Percentiles rank a stretch among this genome's conserved stretches.
Conservation (phyloP, 2,888 invertebrate genomes). For the Philaethria dido region DNA sequence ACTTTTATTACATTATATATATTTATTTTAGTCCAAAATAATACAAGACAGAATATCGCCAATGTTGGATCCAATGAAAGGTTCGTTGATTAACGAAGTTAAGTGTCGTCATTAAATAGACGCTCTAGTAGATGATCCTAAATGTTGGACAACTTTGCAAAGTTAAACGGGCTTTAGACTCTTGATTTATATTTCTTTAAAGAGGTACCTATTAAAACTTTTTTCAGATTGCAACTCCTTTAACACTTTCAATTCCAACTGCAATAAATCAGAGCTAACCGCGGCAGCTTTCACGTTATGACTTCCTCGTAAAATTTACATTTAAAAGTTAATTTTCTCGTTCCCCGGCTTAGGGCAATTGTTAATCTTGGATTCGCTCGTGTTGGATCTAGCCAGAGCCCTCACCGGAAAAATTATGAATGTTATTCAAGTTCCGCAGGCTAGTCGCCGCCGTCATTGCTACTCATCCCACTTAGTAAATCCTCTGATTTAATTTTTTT, state of each 20-base stretch:
- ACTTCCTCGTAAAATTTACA: conserved; percentile 83
- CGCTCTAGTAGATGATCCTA: conserved; percentile 70
- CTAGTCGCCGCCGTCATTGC: conserved; percentile 10
- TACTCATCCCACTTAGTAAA: conserved; percentile 7
- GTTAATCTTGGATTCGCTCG: conserved; percentile 76
- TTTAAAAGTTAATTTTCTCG: conserved; percentile 82
- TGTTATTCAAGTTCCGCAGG: conserved; percentile 55
- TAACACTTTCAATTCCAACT: conserved; percentile 82
- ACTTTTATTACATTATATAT: no score
- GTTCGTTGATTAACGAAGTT: conserved; percentile 53
- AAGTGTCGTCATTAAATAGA: conserved; percentile 72
- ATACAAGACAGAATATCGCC: conserved; percentile 20
- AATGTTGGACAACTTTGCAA: conserved; percentile 71
- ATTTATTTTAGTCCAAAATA: no score
- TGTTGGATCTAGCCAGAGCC: conserved; percentile 50
- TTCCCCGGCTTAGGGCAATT: conserved; percentile 73
- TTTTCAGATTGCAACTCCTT: conserved; percentile 82
- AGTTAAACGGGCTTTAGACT: conserved; percentile 71
- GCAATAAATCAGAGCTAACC: conserved; percentile 81
- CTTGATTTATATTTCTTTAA: conserved; percentile 82
- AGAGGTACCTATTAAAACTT: conserved; percentile 83
- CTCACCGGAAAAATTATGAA: conserved; percentile 62
- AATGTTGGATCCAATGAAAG: conserved; percentile 43
- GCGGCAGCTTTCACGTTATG: conserved; percentile 82
- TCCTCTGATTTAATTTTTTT: conserved; percentile 13